These are phyloP conservation scores for Eurystomus gularis DNA, from an alignment of 2,113 vertebrate genomes.

Conservation along the genomic window DNA sequence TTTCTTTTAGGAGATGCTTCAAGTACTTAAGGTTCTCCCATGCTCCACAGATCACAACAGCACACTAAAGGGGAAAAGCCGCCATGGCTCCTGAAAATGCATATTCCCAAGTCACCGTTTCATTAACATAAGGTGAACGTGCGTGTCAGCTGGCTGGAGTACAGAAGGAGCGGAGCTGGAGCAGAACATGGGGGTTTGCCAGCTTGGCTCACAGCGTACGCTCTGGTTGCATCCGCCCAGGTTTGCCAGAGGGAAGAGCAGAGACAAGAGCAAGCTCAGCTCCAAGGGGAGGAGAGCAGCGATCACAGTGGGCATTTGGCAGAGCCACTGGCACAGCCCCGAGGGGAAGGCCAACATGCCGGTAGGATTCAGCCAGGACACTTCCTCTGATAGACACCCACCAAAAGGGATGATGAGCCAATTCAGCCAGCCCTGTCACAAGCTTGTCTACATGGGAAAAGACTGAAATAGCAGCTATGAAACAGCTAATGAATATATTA, in stretches of 20 bases:
- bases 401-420: not conserved
- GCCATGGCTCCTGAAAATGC: accelerated
- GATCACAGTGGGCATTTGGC: accelerated
- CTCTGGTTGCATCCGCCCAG: accelerated
- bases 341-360: accelerated
- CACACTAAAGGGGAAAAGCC: accelerated
- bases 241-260: not conserved
- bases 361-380: not conserved
- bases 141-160: accelerated
- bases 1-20: not conserved
- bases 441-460: not conserved
- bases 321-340: not conserved
- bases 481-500: not conserved
- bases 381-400: not conserved
- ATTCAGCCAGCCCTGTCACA: not conserved
- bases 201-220: accelerated
- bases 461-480: not conserved
- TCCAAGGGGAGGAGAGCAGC: not conserved
- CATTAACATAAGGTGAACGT: accelerated
- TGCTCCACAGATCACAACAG: accelerated
- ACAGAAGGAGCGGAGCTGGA: not conserved
- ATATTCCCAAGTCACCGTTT: not conserved
- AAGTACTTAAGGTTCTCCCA: not conserved
- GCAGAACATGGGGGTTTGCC: accelerated
- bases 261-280: not conserved